These are phyloP conservation scores for Rhyacophila evoluta DNA, from an alignment of 2,888 invertebrate species.

Conservation along the genomic window DNA sequence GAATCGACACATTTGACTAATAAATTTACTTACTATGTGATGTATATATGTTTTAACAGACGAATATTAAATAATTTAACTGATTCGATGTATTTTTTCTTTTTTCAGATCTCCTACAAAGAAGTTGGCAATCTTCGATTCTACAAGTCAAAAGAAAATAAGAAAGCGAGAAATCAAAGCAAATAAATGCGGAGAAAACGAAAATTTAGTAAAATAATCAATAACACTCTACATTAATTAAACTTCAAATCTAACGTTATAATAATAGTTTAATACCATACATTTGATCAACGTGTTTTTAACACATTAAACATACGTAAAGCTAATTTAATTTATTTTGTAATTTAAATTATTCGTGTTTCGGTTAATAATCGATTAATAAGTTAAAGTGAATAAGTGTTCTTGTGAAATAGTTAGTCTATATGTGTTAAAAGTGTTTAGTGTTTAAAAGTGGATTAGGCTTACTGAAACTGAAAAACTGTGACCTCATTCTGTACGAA, in stretches of 20 bases:
- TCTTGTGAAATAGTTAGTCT: neutral
- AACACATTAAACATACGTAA: neutral
- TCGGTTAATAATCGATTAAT: neutral
- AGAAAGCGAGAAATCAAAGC: slow-evolving; percentile 15
- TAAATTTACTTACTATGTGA: no score
- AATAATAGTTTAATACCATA: neutral
- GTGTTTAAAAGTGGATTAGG: slow-evolving; percentile 1
- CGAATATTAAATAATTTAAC: no score
- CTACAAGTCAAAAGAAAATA: neutral
- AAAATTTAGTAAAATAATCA: slow-evolving; percentile 36
- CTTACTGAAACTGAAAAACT: neutral
- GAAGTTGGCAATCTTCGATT: neutral
- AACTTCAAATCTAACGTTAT: neutral
- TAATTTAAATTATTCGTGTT: neutral
- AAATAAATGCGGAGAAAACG: slow-evolving; percentile 48
- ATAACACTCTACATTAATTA: slow-evolving; percentile 17
- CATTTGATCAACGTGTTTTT: neutral
- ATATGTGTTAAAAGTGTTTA: neutral
- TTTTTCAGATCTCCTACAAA: neutral
- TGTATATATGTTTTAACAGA: no score
- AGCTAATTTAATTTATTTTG: neutral
- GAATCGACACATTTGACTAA: no score
- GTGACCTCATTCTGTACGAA: slow-evolving; percentile 8
- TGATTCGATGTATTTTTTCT: neutral
- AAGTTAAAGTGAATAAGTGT: slow-evolving; percentile 3